Evolutionary conservation across 1,140 invertebrate species (phyloP).

Genomic region (Drosophila subobscura): DNA sequence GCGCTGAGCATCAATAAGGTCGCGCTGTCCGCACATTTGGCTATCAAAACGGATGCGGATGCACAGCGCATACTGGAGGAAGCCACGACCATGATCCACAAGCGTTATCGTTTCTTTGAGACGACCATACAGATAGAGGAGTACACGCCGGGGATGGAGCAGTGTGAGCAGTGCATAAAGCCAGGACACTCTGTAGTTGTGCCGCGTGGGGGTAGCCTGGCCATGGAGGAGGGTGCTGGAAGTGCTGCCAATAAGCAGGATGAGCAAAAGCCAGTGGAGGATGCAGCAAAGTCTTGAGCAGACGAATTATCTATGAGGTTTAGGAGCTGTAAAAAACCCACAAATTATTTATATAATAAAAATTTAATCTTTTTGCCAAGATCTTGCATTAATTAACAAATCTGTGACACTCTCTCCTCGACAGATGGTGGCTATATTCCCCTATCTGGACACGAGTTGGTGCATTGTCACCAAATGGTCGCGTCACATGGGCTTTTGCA

Average conservation of each 20-base stretch:
- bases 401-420: not conserved
- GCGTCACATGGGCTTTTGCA: slow-evolving; percentile 94
- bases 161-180: slow-evolving; percentile 91
- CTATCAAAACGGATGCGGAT: slow-evolving; percentile 91
- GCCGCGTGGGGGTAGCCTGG: not conserved
- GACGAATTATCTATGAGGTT: not conserved
- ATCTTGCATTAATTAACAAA: not conserved
- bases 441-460: slow-evolving; percentile 90
- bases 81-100: slow-evolving; percentile 92
- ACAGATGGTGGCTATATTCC: slow-evolving; percentile 96
- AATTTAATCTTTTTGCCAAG: not conserved
- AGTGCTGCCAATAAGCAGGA: not conserved
- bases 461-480: slow-evolving; percentile 96
- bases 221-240: slow-evolving; percentile 18
- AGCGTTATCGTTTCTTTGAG: slow-evolving; percentile 96
- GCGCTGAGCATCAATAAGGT: slow-evolving; percentile 96
- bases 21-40: slow-evolving; percentile 95
- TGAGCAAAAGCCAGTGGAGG: not conserved
- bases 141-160: slow-evolving; percentile 94
- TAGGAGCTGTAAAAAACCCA: not conserved
- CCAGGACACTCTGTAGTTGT: not conserved
- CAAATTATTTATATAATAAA: not conserved
- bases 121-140: slow-evolving; percentile 99
- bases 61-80: slow-evolving; percentile 91
- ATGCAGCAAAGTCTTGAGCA: slow-evolving; percentile 2